A percentile compares a stretch with the other conserved stretches of the same genome.
Evolutionary conservation across 2,797 vertebrate genomes (phyloP).

Genomic region (Oreonectes daqikongensis): DNA sequence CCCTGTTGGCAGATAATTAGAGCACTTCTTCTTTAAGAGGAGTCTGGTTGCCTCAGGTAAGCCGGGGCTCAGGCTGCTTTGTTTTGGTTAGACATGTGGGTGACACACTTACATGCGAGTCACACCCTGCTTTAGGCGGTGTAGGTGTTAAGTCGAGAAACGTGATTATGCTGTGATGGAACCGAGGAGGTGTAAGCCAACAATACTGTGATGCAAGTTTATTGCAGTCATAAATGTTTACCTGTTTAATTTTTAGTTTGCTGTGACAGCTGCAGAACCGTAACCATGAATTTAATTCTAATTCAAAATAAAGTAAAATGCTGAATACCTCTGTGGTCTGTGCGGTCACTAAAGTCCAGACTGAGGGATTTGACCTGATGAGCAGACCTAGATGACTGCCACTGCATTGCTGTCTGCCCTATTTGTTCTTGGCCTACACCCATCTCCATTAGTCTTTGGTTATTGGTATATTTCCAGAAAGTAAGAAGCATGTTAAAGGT

Average conservation of each 20-base stretch:
- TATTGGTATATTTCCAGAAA: slow-evolving; percentile 43
- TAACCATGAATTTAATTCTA: neutral
- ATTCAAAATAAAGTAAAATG: slow-evolving; percentile 2
- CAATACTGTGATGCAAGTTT: slow-evolving; percentile 3
- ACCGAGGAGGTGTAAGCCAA: neutral
- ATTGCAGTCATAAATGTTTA: neutral
- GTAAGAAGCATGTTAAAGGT: slow-evolving; percentile 21
- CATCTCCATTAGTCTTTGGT: neutral
- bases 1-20: slow-evolving; percentile 12
- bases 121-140: slow-evolving; percentile 27
- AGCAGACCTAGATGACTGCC: slow-evolving; percentile 42
- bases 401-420: slow-evolving; percentile 42
- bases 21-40: slow-evolving; percentile 30
- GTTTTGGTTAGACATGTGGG: slow-evolving; percentile 43
- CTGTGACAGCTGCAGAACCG: neutral
- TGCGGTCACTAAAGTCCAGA: slow-evolving; percentile 30
- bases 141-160: slow-evolving; percentile 45
- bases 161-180: slow-evolving; percentile 33
- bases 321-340: neutral
- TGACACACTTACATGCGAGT: slow-evolving; percentile 46
- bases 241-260: neutral
- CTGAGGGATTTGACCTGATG: slow-evolving; percentile 48
- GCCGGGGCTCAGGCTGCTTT: slow-evolving; percentile 29
- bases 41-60: slow-evolving; percentile 41
- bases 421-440: slow-evolving; percentile 35